Base-by-base conservation (phyloP, 2,113 vertebrate genomes). In the Terrapene triunguis region DNA sequence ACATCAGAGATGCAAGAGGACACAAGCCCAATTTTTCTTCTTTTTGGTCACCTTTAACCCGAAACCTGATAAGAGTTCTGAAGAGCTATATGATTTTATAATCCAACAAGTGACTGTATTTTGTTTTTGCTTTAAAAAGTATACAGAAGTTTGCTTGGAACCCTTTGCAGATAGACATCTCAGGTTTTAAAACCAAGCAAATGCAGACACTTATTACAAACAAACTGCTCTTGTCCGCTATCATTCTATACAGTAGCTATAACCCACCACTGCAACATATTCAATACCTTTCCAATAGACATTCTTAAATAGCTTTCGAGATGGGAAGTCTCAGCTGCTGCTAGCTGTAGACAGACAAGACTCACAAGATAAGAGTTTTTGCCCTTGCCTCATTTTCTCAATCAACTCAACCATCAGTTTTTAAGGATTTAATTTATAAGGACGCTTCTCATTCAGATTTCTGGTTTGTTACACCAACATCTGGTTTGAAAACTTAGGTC, bases 401-500 rank as follows among this genome's bases (percentile, higher is more conserved):
- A 12, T 4, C 10, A 3, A 3, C 7, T 7, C 10, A 42, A 6
- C 2, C 5, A 8, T 1, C 57, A 11, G 48, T 38, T 9, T 42
- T 25, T 19, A 2, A 51, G 74, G 42, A 50, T 44, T 44, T 82
- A 2, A 17, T 69, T 22, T 44, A 47, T 2, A 81, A 51, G 55
- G 6, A 24, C 2, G 19, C 32, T 32, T 38, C 13, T 6, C n/a
- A 0, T 51, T 51, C n/a, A 2, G 25, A 5, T 69, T 51, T 82
- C 55, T 55, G 50, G 35, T 59, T 59, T 29, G 54, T 59, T 82
- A 59, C 38, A 57, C 54, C 54, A 57, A 82, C 22, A 89, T 86
- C 87, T 74, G 62, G 65, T 83, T 93, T 89, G 54, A 62, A 94
- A 88, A 55, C 80, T 84, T 72, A 94, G 59, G 47, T 38, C 42